These are phyloP conservation scores for Xestoiulus laeticollis DNA, from an alignment of 2,888 invertebrate species.

Conservation along the genomic window DNA sequence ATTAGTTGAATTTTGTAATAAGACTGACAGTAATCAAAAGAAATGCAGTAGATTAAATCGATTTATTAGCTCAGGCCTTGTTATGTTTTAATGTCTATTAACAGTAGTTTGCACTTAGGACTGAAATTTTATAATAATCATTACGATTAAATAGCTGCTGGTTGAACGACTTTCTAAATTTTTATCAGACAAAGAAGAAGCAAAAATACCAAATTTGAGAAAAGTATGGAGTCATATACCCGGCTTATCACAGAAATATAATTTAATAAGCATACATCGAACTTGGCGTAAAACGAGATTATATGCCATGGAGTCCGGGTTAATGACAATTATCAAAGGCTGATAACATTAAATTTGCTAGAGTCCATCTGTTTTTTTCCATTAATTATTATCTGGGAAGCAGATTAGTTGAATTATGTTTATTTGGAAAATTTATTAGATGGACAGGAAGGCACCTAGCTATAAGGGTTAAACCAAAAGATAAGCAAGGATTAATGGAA, in stretches of 20 bases:
- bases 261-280: conserved; percentile 18
- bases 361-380: background rate
- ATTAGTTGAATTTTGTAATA: too few species aligned
- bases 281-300: background rate
- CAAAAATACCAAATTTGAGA: background rate
- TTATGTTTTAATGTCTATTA: background rate
- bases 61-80: background rate
- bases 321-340: background rate
- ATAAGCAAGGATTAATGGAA: too few species aligned
- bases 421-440: too few species aligned
- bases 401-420: background rate
- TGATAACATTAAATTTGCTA: background rate
- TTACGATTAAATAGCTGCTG: background rate
- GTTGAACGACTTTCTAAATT: background rate
- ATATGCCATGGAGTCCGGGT: background rate
- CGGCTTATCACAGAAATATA: background rate
- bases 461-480: too few species aligned
- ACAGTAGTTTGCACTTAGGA: background rate
- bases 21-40: too few species aligned
- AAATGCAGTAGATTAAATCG: background rate
- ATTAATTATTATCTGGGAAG: background rate
- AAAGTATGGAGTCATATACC: background rate
- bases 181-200: background rate
- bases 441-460: too few species aligned
- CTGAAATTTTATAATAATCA: background rate